Base-by-base conservation (phyloP, 1,140 invertebrate species). In the Lysiphlebus fabarum region DNA sequence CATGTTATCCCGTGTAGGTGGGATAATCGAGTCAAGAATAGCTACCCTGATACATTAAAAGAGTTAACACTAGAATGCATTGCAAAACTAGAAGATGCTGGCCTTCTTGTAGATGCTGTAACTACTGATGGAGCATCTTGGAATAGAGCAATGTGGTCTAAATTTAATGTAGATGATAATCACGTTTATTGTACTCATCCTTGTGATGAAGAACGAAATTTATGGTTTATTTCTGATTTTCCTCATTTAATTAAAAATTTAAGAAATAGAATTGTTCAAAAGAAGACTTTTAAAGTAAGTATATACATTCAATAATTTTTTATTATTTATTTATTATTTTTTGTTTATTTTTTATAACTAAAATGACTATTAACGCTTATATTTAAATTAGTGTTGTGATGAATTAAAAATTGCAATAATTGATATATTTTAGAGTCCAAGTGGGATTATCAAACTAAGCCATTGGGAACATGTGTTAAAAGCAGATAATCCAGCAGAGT, bases 61-160 rank as follows among this genome's bases (percentile, higher is more conserved):
- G 17, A 17, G 17, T 17, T 17, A 17, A 17, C 17, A 17, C 17
- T 55, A 12, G 42, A 57, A 37, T 57, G 55, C 45, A 57, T 57
- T 6, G 45, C 36, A n/a, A 11, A 45, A 14, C 33, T 57, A 8
- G 55, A 47, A 37, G 45, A 38, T 2, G 8, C 26, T 11, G 55
- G 55, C 9, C 34, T 57, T 6, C 48, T 37, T 43, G 44, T 57
- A 8, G 55, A 57, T 38, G 55, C 36, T 2, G 44, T 57, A 3
- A 26, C 43, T 1, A 37, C 55, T 4, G 55, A 57, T n/a, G 55
- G 55, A 9, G 55, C 55, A 12, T 48, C 55, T 8, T 57, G 55
- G 55, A 57, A 57, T 48, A 44, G 55, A 7, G 44, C n/a, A 5
- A 43, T 57, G 34, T 48, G 55, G 55, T 12, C 43, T 6, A 6